Base-by-base conservation (phyloP, 2,113 vertebrate species). In the Paradoxurus hermaphroditus region DNA sequence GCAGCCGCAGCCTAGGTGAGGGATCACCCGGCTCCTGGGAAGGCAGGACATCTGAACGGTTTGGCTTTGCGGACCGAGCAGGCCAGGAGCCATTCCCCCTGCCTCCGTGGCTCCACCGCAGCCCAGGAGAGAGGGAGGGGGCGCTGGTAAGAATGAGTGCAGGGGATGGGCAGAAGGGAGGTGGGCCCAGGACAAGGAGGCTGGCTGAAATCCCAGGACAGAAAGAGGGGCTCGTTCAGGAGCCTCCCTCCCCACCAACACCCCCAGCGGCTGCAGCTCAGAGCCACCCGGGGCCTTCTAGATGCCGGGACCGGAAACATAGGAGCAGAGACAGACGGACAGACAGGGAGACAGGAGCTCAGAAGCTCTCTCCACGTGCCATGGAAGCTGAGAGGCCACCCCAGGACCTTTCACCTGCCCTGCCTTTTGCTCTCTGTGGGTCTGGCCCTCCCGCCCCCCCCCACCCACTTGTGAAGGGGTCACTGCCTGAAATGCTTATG, bases 391-490 rank as follows among this genome's bases (percentile, higher is more conserved):
- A 11, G 59, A 31, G n/a, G 53, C 39, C 19, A 34, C 27, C 65
- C 72, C 83, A 79, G 3, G 14, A 16, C 23, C 3, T 21, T 53
- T 65, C 10, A 4, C 77, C n/a, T 41, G 21, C 29, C 31, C 79
- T 14, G 9, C 34, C 49, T 21, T 77, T 23, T 12, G 39, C 73
- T 39, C 65, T 44, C 44, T 72, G 46, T 16, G 27, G 4, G 8
- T 70, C 72, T 84, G 31, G 36, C 15, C 31, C 1, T 0, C 18
- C n/a, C n/a, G n/a, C n/a, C 11, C 11, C 59, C 99, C 99, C 97
- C 99, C 99, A 59, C 56, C 56, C 98, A 99, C 99, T 99, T 99
- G 92, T n/a, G n/a, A n/a, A n/a, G n/a, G n/a, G 95, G 99, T 99
- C 93, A 99, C 98, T 97, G 99, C 99, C 0, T 98, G 99, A 72